Evolutionary conservation across 2,888 invertebrate species (phyloP), one percentile per base, ranked within the genome.

Genomic region (Polyploca ridens): DNA sequence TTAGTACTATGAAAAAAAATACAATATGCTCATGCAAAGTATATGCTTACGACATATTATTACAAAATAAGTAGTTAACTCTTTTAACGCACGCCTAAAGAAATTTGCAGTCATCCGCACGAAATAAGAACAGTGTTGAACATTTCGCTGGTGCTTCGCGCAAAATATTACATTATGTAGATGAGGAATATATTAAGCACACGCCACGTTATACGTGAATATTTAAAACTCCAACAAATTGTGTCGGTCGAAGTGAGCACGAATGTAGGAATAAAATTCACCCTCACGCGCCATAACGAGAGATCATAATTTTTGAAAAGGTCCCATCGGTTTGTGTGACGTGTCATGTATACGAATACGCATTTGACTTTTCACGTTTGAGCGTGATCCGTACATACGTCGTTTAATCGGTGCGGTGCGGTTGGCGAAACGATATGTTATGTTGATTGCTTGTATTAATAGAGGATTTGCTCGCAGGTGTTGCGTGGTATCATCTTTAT

Each of bases 121-220:
- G 41, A 78, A 75, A 77, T 77, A 79, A 79, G 76, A 78, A 76
- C 71, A 74, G 75, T 74, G 72, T 73, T 71, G 72, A 77, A 82
- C 78, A 82, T 84, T 83, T 83, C 72, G 76, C 67, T 74, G 78
- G 76, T 77, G 76, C 74, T 81, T 77, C 76, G 72, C 71, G 74
- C 79, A 76, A 87, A 89, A 88, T 86, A 89, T 88, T 84, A 87
- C 87, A 87, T 89, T 88, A 89, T 89, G 89, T 81, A 89, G 82
- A 89, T 89, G 87, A 86, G 84, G 85, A 84, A 85, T 88, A 84
- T 85, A 88, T 88, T 88, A 87, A 85, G 82, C 84, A 85, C 83
- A 84, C 81, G 84, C 79, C 78, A 79, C 81, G 79, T 84, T 82
- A 85, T 80, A 84, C 82, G 85, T 87, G 89, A 89, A 90, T 89